Evolutionary conservation across 2,113 vertebrate species (phyloP).

Genomic region (Mustelus asterias): DNA sequence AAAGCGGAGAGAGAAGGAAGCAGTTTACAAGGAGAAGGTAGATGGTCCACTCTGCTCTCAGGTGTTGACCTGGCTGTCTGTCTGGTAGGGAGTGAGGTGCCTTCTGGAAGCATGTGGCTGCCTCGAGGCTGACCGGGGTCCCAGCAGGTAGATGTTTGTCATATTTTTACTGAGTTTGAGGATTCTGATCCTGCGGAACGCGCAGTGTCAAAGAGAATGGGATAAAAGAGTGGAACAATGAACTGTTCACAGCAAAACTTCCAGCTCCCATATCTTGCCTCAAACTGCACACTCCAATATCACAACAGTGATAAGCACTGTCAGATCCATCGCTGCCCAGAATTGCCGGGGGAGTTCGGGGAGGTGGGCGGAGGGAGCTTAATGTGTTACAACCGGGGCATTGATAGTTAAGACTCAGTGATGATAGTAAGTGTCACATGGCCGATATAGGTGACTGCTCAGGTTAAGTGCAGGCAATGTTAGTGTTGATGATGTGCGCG

Average conservation of each 20-base stretch:
- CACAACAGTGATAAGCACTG: neutral
- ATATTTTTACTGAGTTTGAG: neutral
- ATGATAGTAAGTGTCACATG: neutral
- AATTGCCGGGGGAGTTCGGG: neutral
- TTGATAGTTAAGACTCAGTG: neutral
- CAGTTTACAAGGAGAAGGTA: neutral
- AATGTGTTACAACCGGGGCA: neutral
- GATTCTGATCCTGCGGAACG: neutral
- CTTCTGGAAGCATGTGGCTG: neutral
- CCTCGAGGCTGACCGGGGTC: too few species aligned
- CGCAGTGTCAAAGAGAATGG: neutral
- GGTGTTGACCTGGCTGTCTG: neutral
- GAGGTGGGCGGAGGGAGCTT: neutral
- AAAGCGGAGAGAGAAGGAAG: neutral
- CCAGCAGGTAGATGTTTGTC: neutral
- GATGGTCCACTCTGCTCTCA: neutral
- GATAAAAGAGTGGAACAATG: neutral
- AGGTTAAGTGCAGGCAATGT: too few species aligned
- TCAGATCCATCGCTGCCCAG: neutral
- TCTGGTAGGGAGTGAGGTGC: neutral
- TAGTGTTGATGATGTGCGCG: neutral
- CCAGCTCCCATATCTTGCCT: neutral
- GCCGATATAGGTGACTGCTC: neutral
- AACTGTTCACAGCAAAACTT: neutral
- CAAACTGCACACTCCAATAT: neutral